Percentiles rank a stretch among this genome's conserved stretches.
phyloP scores from a whole-genome alignment of 2,888 invertebrate genomes.

The Pseudolycoriella hygida region DNA sequence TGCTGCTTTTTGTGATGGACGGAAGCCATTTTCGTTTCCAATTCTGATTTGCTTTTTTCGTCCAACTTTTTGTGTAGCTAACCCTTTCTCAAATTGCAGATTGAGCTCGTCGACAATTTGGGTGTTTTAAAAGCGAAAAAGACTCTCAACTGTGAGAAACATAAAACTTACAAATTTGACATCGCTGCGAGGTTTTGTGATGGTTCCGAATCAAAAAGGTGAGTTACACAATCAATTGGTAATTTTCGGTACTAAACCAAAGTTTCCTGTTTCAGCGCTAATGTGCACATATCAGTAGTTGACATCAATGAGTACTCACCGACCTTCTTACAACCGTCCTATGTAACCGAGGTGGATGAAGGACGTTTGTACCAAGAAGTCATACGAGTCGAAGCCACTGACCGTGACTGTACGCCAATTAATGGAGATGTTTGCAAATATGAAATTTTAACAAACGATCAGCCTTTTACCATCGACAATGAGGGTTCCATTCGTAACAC shows the following conservation, averaged over 20 bases:
- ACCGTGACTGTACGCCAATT: constrained; percentile 85
- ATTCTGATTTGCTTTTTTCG: no score
- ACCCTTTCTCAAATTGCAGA: constrained; percentile 28
- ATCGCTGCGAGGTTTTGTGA: constrained; percentile 86
- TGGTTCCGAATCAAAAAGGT: constrained; percentile 69
- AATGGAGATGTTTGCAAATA: constrained; percentile 96
- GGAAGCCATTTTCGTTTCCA: no score
- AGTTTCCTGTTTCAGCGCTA: constrained; percentile 42
- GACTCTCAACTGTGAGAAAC: constrained; percentile 82
- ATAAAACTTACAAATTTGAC: constrained; percentile 89
- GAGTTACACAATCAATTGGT: constrained; percentile 19
- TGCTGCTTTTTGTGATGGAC: no score
- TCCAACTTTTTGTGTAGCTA: no score
- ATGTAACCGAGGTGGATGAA: constrained; percentile 80
- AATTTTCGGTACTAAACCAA: neutral
- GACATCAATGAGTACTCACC: constrained; percentile 95
- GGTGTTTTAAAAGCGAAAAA: constrained; percentile 63
- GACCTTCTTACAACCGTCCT: constrained; percentile 76
- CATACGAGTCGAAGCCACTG: constrained; percentile 77
- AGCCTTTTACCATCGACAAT: constrained; percentile 80
- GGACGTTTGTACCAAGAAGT: constrained; percentile 80
- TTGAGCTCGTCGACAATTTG: constrained; percentile 58
- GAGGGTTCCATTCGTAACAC: constrained; percentile 91
- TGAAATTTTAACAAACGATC: constrained; percentile 81
- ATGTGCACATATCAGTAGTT: constrained; percentile 84